These are phyloP conservation scores for Drosophila dunni DNA, from an alignment of 1,140 invertebrate genomes.

Conservation along the genomic window DNA sequence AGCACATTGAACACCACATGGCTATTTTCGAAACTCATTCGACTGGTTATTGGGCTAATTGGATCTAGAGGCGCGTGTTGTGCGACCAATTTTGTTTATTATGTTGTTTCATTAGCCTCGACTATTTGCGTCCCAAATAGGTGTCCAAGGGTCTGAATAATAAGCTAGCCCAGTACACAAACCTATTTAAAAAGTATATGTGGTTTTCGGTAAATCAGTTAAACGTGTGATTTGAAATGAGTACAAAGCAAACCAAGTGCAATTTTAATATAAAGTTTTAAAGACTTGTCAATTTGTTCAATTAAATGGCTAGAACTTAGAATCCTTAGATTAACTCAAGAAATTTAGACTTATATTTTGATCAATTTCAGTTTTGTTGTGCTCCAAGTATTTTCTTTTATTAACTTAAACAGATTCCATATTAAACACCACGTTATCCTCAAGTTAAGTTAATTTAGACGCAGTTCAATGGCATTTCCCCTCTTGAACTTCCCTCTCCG, in stretches of 20 bases:
- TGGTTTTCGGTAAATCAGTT: too few relatives aligned
- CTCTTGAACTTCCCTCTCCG: neutral
- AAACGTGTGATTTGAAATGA: too few relatives aligned
- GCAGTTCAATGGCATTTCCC: neutral
- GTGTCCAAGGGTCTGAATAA: constrained; percentile 3
- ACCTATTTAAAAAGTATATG: too few relatives aligned
- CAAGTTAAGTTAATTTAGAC: neutral
- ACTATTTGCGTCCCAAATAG: constrained; percentile 1
- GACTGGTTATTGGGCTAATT: constrained; percentile 53
- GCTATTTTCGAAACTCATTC: constrained; percentile 16
- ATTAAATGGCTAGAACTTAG: too few relatives aligned
- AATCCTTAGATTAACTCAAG: too few relatives aligned
- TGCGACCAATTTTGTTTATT: constrained; percentile 68
- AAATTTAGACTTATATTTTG: too few relatives aligned
- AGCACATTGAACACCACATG: constrained; percentile 40
- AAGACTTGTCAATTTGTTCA: too few relatives aligned
- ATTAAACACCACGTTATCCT: neutral
- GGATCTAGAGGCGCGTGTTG: constrained; percentile 45
- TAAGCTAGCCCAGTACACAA: neutral
- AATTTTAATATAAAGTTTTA: too few relatives aligned
- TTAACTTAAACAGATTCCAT: too few relatives aligned
- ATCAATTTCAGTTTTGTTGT: too few relatives aligned
- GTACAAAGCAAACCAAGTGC: too few relatives aligned
- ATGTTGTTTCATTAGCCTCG: constrained; percentile 46
- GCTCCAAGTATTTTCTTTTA: too few relatives aligned